phyloP scores from a whole-genome alignment of 2,797 vertebrate species.

The Heteromormyrus szaboi region DNA sequence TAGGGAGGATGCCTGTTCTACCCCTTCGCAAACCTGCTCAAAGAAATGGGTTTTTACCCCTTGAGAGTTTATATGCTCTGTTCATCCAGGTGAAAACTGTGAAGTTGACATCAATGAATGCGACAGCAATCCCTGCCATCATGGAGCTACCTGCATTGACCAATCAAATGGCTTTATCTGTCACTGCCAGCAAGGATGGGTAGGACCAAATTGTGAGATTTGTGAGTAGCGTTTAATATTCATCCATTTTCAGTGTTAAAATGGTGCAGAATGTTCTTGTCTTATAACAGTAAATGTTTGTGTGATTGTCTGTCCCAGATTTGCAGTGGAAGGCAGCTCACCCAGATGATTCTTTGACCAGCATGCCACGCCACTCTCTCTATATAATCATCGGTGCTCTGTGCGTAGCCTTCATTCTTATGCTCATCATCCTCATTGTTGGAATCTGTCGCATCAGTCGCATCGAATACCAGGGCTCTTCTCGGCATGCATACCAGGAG shows the following conservation, averaged over 20 bases:
- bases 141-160: constrained; percentile 86
- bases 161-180: constrained; percentile 86
- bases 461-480: constrained; percentile 96
- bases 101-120: constrained; percentile 88
- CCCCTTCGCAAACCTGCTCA: not conserved
- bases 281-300: not conserved
- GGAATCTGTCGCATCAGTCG: constrained; percentile 98
- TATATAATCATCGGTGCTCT: constrained; percentile 97
- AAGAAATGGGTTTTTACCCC: not conserved
- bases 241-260: not conserved
- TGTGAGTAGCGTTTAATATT: constrained; percentile 67
- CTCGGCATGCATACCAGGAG: constrained; percentile 90
- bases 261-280: not conserved
- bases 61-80: not conserved
- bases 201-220: constrained; percentile 91
- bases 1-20: not conserved
- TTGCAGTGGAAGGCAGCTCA: constrained; percentile 91
- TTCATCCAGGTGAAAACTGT: constrained; percentile 73
- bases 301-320: constrained; percentile 45
- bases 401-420: constrained; percentile 93
- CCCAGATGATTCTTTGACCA: constrained; percentile 84
- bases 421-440: constrained; percentile 97
- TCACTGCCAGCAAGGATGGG: constrained; percentile 90
- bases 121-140: constrained; percentile 88
- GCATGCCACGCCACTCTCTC: constrained; percentile 94